Evolutionary conservation across 2,113 vertebrate species (phyloP), one percentile per base, ranked within the genome.

Genomic region (Phoxinus phoxinus): DNA sequence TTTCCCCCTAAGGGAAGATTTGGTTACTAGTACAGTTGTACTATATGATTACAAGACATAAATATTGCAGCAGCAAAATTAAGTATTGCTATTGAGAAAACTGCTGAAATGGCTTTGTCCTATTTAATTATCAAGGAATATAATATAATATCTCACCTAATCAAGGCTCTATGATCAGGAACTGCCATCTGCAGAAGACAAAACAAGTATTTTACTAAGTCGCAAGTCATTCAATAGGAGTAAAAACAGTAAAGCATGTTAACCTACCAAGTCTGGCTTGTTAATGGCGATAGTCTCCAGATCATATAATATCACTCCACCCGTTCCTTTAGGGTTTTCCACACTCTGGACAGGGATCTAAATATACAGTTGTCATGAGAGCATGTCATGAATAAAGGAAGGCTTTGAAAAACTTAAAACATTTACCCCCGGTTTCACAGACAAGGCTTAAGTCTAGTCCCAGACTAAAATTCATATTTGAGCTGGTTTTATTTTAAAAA

Each of bases 281-380:
- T 19, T n/a, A 58, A 86, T 65, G 56, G 10, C 0, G n/a, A 75
- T 30, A 1, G 3, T 65, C 23, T 56, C 0, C 23, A 4, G 23
- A 4, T 67, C 71, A 23, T 51, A 3, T 13, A 74, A 23, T 2
- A 83, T 4, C 0, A 76, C 23, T 27, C 4, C 79, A 17, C 21
- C 35, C 0, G 15, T 2, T 41, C 85, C 79, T 5, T 65, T 19
- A 23, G 69, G 58, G 10, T 86, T 65, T 0, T 75, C 69, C 13
- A 41, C 44, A 56, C 85, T 67, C n/a, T 76, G 79, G 30, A 82
- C 32, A 65, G 85, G 58, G 6, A 30, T 0, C 85, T 86, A 76
- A 32, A 61, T 12, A 27, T 53, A 13, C 35, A 19, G 21, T 23
- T 48, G 46, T 13, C 12, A 13, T 13, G 46, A 48, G 12, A 7